A percentile compares a stretch with the other conserved stretches of the same genome.
phyloP scores from a whole-genome alignment of 2,888 invertebrate species.

The Glyphotaelius pellucidus region DNA sequence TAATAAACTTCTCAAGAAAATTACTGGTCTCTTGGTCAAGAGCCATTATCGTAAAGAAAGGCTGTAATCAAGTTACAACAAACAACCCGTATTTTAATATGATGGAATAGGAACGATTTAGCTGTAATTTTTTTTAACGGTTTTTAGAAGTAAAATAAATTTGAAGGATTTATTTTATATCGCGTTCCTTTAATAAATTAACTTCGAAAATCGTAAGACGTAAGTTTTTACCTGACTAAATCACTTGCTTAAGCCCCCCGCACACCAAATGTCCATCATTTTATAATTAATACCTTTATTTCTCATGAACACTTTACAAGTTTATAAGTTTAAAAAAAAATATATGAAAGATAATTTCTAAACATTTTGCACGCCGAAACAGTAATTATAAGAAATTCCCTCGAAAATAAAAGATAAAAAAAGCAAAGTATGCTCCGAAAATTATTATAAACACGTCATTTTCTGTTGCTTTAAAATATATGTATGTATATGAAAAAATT shows the following conservation, averaged over 20 bases:
- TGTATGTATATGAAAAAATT: too few relatives aligned
- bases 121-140: not conserved
- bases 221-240: not conserved
- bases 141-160: not conserved
- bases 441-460: too few relatives aligned
- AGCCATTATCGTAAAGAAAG: not conserved
- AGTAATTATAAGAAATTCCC: too few relatives aligned
- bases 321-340: too few relatives aligned
- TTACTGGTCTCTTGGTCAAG: not conserved
- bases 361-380: too few relatives aligned
- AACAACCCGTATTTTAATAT: not conserved
- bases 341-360: too few relatives aligned
- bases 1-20: not conserved
- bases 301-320: too few relatives aligned
- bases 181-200: not conserved
- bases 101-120: not conserved
- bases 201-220: not conserved
- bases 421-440: too few relatives aligned
- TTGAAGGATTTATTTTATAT: not conserved
- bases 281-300: too few relatives aligned
- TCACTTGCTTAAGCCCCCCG: not conserved
- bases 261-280: too few relatives aligned
- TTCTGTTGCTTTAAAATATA: too few relatives aligned
- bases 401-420: too few relatives aligned
- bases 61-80: not conserved